Base-by-base conservation (phyloP, 1,140 invertebrate species). In the Helicoverpa zea region DNA sequence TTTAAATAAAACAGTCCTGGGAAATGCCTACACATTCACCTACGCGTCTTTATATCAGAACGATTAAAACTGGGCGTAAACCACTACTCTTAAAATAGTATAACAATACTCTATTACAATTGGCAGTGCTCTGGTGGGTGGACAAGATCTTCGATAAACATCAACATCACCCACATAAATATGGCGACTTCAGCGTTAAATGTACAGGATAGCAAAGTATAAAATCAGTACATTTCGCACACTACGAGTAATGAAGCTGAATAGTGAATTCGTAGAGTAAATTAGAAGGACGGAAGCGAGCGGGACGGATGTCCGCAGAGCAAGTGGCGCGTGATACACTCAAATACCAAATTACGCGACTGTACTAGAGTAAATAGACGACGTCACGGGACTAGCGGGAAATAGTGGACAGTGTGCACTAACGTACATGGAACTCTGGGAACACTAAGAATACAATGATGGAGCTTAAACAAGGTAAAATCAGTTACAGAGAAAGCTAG, bases 181-280 rank as follows among this genome's bases (percentile, higher is more conserved):
- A 9, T 56, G 56, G 51, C 14, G 16, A 3, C 70, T 30, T 58
- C 35, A n/a, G 58, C 18, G 58, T 16, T 16, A 66, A 47, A 47
- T 18, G 43, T 16, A 51, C 29, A 30, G 23, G 49, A 72, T 18
- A 14, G 18, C 49, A 72, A 72, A 72, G 23, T 52, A 72, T 11
- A 52, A 51, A 72, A 52, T 72, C 68, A 18, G 49, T 52, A 52
- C 23, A 52, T 72, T 52, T 23, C 16, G 47, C 18, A 72, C 49
- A 72, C 68, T 29, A 72, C 68, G 18, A 72, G 68, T 72, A 72
- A 51, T 72, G 68, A 68, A 68, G 49, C 43, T 49, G 61, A 51
- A 76, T 76, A 76, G 74, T 76, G 74, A 76, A 66, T 64, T 64
- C 61, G 75, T 63, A 43, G 75, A 64, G 75, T 77, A 77, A 77